Percentiles rank a stretch among this genome's conserved stretches.
These are phyloP conservation scores for Clarias pachynema DNA, from an alignment of 2,797 vertebrate species.

Conservation along the genomic window DNA sequence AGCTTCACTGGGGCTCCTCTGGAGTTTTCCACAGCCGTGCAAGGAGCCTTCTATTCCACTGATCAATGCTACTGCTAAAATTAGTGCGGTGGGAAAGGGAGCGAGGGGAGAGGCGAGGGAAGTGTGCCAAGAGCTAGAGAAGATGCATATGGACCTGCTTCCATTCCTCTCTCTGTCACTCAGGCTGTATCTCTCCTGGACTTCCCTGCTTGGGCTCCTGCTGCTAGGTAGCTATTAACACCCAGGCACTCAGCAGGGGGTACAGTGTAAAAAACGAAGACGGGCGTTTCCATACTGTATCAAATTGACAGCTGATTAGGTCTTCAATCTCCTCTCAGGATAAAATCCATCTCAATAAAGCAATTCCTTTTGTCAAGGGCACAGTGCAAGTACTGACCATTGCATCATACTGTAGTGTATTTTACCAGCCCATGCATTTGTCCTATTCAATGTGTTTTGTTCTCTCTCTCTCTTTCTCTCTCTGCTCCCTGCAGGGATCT, in stretches of 20 bases:
- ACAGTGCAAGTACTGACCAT: constrained; percentile 27
- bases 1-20: constrained; percentile 28
- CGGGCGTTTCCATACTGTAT: constrained; percentile 45
- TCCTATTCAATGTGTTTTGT: constrained; percentile 21
- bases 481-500: constrained; percentile 35
- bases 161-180: constrained; percentile 42
- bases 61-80: constrained; percentile 9
- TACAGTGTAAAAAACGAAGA: constrained; percentile 51
- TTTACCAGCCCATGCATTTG: constrained; percentile 16
- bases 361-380: constrained; percentile 38
- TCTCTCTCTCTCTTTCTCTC: background rate
- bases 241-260: constrained; percentile 43
- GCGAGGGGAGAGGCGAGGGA: background rate
- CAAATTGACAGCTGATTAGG: constrained; percentile 59
- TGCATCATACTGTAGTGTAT: constrained; percentile 35
- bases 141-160: constrained; percentile 51
- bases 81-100: background rate
- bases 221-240: constrained; percentile 57
- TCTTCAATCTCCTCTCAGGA: constrained; percentile 48
- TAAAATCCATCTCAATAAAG: constrained; percentile 46
- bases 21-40: constrained; percentile 3
- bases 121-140: constrained; percentile 48
- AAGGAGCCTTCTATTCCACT: background rate
- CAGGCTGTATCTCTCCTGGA: constrained; percentile 33
- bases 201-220: constrained; percentile 45